phyloP scores from a whole-genome alignment of 1,140 invertebrate species.

The Anthonomus grandis region DNA sequence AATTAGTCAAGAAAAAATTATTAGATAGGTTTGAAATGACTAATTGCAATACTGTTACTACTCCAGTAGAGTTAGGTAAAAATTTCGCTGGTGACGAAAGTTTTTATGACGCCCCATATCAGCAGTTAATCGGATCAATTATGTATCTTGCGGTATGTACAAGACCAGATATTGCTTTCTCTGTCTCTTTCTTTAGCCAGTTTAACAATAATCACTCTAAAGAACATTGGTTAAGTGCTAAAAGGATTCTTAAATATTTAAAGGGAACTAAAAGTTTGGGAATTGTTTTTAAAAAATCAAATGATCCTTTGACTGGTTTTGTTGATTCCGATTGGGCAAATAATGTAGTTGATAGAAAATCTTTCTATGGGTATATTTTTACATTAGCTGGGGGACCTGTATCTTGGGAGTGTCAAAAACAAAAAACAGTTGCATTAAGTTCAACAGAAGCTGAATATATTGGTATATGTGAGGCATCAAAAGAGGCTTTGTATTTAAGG shows the following conservation, averaged over 20 bases:
- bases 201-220: slow-evolving; percentile 40
- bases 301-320: slow-evolving; percentile 35
- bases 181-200: slow-evolving; percentile 45
- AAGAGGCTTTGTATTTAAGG: slow-evolving; percentile 15
- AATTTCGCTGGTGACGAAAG: slow-evolving; percentile 4
- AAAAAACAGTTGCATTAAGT: slow-evolving; percentile 40
- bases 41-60: slow-evolving; percentile 27
- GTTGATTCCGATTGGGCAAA: slow-evolving; percentile 29
- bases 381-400: slow-evolving; percentile 31
- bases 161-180: slow-evolving; percentile 51
- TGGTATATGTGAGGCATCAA: slow-evolving; percentile 33
- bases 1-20: too few relatives aligned
- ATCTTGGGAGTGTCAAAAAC: slow-evolving; percentile 40
- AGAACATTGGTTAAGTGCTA: slow-evolving; percentile 45
- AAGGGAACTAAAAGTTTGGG: slow-evolving; percentile 40
- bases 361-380: slow-evolving; percentile 41
- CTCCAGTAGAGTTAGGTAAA: slow-evolving; percentile 32
- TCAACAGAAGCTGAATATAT: slow-evolving; percentile 46
- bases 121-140: slow-evolving; percentile 46
- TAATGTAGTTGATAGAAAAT: slow-evolving; percentile 32
- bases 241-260: slow-evolving; percentile 49
- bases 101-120: slow-evolving; percentile 34
- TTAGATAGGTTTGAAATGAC: slow-evolving; percentile 25
- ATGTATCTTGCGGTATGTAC: slow-evolving; percentile 49
- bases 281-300: slow-evolving; percentile 16